Evolutionary conservation across 2,888 invertebrate genomes (phyloP).

Genomic region (Lycaena phlaeas): DNA sequence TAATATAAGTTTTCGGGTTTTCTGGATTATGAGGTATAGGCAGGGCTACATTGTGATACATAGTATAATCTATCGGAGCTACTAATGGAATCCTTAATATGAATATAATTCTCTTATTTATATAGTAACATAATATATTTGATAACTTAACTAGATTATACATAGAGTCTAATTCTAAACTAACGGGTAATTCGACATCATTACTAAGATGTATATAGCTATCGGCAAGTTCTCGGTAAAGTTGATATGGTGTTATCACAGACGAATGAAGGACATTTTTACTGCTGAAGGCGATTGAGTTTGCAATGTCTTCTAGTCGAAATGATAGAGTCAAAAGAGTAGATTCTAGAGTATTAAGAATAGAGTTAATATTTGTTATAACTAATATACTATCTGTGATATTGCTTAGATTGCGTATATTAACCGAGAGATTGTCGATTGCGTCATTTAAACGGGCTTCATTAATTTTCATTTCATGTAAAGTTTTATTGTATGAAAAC

Average conservation of each 20-base stretch:
- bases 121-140: slow-evolving; percentile 1
- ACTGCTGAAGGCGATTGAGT: neutral
- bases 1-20: neutral
- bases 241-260: neutral
- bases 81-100: slow-evolving; percentile 1
- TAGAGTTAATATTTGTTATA: slow-evolving; percentile 2
- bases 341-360: neutral
- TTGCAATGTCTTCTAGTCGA: neutral
- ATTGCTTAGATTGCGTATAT: slow-evolving; percentile 2
- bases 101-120: slow-evolving; percentile 3
- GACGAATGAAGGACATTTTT: slow-evolving; percentile 1
- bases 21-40: neutral
- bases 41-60: neutral
- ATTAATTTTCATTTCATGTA: slow-evolving; percentile 7
- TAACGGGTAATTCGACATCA: slow-evolving; percentile 2
- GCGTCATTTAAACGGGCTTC: neutral
- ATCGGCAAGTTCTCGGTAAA: slow-evolving; percentile 5
- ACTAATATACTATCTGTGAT: neutral
- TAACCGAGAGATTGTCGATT: slow-evolving; percentile 2
- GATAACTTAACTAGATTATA: neutral
- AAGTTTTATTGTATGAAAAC: slow-evolving; percentile 2
- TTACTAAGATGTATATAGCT: slow-evolving; percentile 1
- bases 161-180: slow-evolving; percentile 4
- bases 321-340: slow-evolving; percentile 3
- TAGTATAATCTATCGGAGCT: neutral